A percentile compares a stretch with the other conserved stretches of the same genome.
Evolutionary conservation across 2,888 invertebrate genomes (phyloP).

Genomic region (Orthonevra nobilis): DNA sequence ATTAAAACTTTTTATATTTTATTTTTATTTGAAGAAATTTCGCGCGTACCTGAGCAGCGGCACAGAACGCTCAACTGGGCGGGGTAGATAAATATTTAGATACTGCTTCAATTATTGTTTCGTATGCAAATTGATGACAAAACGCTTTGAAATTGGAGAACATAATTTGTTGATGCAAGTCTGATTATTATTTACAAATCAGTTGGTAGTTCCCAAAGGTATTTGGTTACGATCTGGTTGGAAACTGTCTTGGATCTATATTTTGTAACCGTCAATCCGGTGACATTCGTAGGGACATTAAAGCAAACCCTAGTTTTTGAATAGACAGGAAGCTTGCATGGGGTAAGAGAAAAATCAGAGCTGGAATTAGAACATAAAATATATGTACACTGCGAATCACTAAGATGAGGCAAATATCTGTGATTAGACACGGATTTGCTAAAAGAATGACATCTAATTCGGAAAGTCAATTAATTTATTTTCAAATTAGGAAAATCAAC

Average conservation of each 20-base stretch:
- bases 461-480: no score
- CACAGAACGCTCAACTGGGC: constrained; percentile 34
- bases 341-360: no score
- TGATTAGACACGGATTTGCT: no score
- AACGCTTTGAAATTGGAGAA: constrained; percentile 41
- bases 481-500: no score
- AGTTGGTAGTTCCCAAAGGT: constrained; percentile 41
- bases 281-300: background rate
- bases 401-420: no score
- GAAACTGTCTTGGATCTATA: background rate
- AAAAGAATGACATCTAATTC: no score
- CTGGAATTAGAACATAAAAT: no score
- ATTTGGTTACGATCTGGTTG: constrained; percentile 47
- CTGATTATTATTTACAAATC: constrained; percentile 13
- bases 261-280: background rate
- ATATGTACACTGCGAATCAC: no score
- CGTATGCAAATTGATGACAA: constrained; percentile 56
- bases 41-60: constrained; percentile 20
- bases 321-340: no score
- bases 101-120: constrained; percentile 25
- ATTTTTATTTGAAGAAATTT: no score
- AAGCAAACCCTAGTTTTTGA: no score
- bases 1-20: constrained; percentile 46
- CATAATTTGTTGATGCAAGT: constrained; percentile 36
- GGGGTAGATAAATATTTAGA: no score